Conservation (phyloP, 2,797 vertebrate species). For the Thalassophryne amazonica region DNA sequence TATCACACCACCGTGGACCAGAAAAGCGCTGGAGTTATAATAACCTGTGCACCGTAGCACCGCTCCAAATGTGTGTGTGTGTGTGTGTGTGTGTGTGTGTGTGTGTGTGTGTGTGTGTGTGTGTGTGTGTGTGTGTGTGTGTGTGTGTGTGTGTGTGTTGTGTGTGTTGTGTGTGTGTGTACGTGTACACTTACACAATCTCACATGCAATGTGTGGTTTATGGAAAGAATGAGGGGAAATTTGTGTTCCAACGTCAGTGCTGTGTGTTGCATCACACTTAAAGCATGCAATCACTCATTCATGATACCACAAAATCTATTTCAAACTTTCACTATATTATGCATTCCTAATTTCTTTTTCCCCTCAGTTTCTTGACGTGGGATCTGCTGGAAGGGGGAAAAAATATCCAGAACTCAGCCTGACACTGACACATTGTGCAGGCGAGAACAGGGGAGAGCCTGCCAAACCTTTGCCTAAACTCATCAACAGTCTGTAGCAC, state of each 20-base stretch:
- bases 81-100: conserved; percentile 6
- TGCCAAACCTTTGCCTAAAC: conserved; percentile 64
- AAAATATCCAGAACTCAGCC: conserved; percentile 34
- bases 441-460: conserved; percentile 53
- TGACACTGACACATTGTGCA: conserved; percentile 55
- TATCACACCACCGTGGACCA: conserved; percentile 75
- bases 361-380: neutral
- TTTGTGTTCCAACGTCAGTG: too few species aligned
- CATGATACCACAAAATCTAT: too few species aligned
- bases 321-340: neutral
- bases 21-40: conserved; percentile 65
- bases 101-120: neutral
- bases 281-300: too few species aligned
- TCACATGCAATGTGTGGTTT: conserved; percentile 48
- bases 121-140: neutral
- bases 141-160: too few species aligned
- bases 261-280: too few species aligned
- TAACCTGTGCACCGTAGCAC: conserved; percentile 50
- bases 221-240: conserved; percentile 28
- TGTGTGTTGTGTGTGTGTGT: too few species aligned
- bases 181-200: conserved; percentile 19
- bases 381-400: conserved; percentile 16
- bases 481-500: conserved; percentile 52
- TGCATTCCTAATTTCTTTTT: neutral
- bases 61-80: neutral